A percentile compares a stretch with the other conserved stretches of the same genome.
Conservation (phyloP, 2,888 invertebrate species). For the Meiosimyza platycephala region DNA sequence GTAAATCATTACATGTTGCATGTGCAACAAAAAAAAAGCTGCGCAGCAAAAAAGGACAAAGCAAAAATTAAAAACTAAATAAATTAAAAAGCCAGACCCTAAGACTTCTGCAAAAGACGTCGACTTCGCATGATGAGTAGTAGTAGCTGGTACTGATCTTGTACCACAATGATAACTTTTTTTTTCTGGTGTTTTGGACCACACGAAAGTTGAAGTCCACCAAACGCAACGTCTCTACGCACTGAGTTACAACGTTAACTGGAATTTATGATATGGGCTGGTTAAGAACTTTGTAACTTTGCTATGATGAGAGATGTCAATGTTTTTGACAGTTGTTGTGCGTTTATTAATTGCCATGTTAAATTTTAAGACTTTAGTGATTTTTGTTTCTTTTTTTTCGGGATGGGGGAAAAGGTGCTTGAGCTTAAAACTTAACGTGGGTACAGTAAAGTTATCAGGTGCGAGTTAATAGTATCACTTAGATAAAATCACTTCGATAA, state of each 20-base stretch:
- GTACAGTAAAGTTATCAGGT: no score
- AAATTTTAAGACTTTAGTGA: constrained; percentile 32
- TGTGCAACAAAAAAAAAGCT: constrained; percentile 3
- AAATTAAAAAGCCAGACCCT: not conserved
- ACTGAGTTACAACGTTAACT: constrained; percentile 4
- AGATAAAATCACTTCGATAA: no score
- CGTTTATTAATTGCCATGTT: constrained; percentile 39
- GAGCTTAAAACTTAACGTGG: no score
- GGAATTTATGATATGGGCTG: constrained; percentile 11
- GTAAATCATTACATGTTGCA: constrained; percentile 39
- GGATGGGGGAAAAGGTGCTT: no score
- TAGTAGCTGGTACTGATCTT: no score
- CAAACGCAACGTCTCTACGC: constrained; percentile 1
- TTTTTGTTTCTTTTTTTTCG: no score
- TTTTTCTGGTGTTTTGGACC: constrained; percentile 10
- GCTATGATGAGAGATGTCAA: constrained; percentile 39
- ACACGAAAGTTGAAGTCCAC: constrained; percentile 14
- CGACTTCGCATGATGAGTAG: no score
- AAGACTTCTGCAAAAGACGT: no score
- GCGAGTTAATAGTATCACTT: no score
- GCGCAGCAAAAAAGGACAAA: not conserved
- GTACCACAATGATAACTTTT: no score
- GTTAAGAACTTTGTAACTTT: constrained; percentile 3
- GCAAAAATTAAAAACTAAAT: not conserved
- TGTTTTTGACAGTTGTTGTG: constrained; percentile 40